Conservation (phyloP, 2,888 invertebrate species). For the Timandra comae region DNA sequence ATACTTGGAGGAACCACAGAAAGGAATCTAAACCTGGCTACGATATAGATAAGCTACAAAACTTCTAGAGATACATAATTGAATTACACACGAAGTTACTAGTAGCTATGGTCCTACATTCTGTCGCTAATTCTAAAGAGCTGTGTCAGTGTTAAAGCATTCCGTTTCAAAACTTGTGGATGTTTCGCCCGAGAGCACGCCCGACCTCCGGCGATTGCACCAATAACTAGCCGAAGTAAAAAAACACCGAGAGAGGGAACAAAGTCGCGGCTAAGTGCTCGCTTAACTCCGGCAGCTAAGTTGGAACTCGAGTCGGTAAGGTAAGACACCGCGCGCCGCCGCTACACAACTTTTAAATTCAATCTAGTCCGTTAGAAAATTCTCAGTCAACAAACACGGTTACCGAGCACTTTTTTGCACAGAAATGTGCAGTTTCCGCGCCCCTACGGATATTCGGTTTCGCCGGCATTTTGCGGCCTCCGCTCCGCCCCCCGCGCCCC, state of each 20-base stretch:
- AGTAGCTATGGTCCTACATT: too few relatives aligned
- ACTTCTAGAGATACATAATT: too few relatives aligned
- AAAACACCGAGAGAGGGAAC: slow-evolving; percentile 8
- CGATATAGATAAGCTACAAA: too few relatives aligned
- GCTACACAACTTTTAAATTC: slow-evolving; percentile 29
- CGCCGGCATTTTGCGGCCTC: slow-evolving; percentile 2
- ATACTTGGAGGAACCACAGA: too few relatives aligned
- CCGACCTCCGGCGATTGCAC: slow-evolving; percentile 6
- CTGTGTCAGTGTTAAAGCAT: not conserved
- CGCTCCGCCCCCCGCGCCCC: not conserved
- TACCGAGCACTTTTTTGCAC: slow-evolving; percentile 9
- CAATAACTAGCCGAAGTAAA: slow-evolving; percentile 10
- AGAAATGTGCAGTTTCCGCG: slow-evolving; percentile 3
- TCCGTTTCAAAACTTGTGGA: slow-evolving; percentile 9
- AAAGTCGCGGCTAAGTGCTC: slow-evolving; percentile 18
- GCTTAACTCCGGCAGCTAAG: slow-evolving; percentile 20
- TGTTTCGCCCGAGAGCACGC: slow-evolving; percentile 13
- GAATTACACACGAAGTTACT: too few relatives aligned
- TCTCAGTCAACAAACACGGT: slow-evolving; percentile 23
- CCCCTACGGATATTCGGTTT: slow-evolving; percentile 8
- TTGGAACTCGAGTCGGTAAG: slow-evolving; percentile 4
- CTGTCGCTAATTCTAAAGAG: not conserved
- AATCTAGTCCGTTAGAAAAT: slow-evolving; percentile 30
- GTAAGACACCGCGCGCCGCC: slow-evolving; percentile 13
- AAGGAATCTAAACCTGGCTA: too few relatives aligned